Evolutionary conservation across 1,140 invertebrate species (phyloP).

Genomic region (Homalodisca vitripennis): DNA sequence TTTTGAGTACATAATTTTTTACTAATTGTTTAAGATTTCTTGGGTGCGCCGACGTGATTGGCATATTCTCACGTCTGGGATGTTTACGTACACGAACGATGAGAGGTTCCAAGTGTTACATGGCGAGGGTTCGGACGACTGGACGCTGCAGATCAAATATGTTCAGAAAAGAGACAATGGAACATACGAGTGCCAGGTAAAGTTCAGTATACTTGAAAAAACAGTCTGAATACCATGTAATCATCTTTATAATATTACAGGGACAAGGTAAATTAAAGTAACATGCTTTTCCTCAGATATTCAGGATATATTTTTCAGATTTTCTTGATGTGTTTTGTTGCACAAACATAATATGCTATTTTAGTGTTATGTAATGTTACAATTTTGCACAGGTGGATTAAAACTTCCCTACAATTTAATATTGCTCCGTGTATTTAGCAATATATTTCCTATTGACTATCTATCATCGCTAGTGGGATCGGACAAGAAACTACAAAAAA

Average conservation of each 20-base stretch:
- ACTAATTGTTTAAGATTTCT: conserved; percentile 62
- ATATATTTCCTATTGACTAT: too few relatives aligned
- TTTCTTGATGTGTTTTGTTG: not conserved
- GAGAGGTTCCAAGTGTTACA: conserved; percentile 82
- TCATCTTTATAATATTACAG: not conserved
- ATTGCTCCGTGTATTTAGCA: too few relatives aligned
- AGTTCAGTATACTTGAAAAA: too few relatives aligned
- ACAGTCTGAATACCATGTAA: not conserved
- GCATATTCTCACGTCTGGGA: conserved; percentile 88
- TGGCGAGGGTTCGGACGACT: conserved; percentile 74
- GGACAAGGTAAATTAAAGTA: not conserved
- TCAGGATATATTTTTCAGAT: not conserved
- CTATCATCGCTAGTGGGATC: too few relatives aligned
- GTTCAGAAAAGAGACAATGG: conserved; percentile 89
- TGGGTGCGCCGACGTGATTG: conserved; percentile 88
- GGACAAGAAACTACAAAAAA: too few relatives aligned
- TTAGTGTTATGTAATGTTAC: too few relatives aligned
- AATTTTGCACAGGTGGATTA: too few relatives aligned
- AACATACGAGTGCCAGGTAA: conserved; percentile 94
- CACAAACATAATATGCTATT: too few relatives aligned
- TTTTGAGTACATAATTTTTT: too few relatives aligned
- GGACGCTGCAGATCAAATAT: conserved; percentile 93
- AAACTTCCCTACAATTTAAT: too few relatives aligned
- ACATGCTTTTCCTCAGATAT: not conserved
- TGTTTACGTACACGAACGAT: conserved; percentile 89